Conservation (phyloP, 2,113 vertebrate genomes). For the Herpailurus yagouaroundi region DNA sequence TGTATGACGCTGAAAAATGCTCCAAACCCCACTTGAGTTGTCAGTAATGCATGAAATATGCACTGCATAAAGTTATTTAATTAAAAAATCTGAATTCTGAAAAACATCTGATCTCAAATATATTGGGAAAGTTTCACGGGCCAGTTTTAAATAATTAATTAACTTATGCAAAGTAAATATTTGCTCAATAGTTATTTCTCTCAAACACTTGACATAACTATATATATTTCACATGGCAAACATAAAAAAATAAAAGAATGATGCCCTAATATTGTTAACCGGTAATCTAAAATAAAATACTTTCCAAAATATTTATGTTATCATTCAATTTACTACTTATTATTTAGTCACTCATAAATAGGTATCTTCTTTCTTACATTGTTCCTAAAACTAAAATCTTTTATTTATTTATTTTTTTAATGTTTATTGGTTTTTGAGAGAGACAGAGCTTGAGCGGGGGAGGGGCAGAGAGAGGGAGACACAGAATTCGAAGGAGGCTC, state of each 20-base stretch:
- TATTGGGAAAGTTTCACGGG: neutral
- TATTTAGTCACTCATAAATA: neutral
- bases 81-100: neutral
- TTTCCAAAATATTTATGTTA: neutral
- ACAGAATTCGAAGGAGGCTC: too few relatives aligned
- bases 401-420: neutral
- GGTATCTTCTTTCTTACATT: neutral
- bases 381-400: neutral
- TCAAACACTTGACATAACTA: neutral
- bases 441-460: too few relatives aligned
- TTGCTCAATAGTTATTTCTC: neutral
- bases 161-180: neutral
- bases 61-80: neutral
- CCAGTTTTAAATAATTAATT: neutral
- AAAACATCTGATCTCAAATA: neutral
- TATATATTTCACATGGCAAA: neutral
- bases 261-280: neutral
- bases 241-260: neutral
- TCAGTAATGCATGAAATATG: neutral
- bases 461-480: too few relatives aligned
- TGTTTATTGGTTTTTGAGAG: too few relatives aligned
- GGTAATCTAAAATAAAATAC: neutral
- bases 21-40: neutral
- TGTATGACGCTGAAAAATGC: neutral
- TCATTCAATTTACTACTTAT: neutral